Evolutionary conservation across 2,888 invertebrate species (phyloP), one percentile per base, ranked within the genome.

Genomic region (Clostera curtula): DNA sequence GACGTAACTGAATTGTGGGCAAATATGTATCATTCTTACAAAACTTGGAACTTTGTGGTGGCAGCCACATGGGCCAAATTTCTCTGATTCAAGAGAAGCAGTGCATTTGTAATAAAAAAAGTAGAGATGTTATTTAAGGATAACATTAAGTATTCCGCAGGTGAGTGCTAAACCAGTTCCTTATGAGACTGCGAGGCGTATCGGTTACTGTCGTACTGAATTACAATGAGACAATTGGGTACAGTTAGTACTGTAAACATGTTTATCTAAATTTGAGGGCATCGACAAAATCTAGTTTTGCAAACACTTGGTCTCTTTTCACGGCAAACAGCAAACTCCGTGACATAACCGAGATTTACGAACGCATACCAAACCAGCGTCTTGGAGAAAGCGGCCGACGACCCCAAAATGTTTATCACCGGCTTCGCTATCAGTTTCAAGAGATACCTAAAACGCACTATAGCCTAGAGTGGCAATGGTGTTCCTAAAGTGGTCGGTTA

Each of bases 351-450:
- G 29, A 44, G 31, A 39, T 40, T 34, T 55, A 63, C 58, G 53
- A 56, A 59, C 53, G 56, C 58, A 60, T 59, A 58, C 57, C 31
- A 45, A 23, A 57, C 54, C 58, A 41, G 23, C 36, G 48, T 52
- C 52, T 46, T 41, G 49, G 70, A 71, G 76, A 76, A 75, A 75
- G 75, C 70, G 72, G 65, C 36, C 65, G 56, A 54, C 57, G 67
- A 73, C 69, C 71, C 57, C 56, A 34, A 54, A 53, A 54, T 38
- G 41, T 55, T 60, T 62, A 67, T 65, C 63, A 56, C 37, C 47
- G 49, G 46, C 43, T 53, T 54, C 42, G 49, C 55, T 49, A 56
- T 54, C 53, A 50, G 54, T 58, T 61, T 60, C 48, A 57, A 56
- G 55, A 58, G 55, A 58, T 46, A 45, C 55, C 54, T 53, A 50